Evolutionary conservation across 2,797 vertebrate species (phyloP).

Genomic region (Rachycentron canadum): DNA sequence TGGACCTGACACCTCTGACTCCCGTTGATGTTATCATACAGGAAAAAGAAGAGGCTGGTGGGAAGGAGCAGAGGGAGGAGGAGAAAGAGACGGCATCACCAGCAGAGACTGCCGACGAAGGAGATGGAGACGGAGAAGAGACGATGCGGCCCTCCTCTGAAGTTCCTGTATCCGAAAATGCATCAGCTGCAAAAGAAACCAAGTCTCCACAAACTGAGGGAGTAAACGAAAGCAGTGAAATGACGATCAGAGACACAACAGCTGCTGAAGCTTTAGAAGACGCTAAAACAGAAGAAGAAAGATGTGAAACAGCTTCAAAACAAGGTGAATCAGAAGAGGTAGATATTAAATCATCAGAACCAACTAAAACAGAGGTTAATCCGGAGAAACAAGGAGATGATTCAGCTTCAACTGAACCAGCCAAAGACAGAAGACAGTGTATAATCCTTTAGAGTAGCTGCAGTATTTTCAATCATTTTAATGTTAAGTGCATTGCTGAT

Average conservation of each 20-base stretch:
- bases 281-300: conserved; percentile 17
- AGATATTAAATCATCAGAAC: conserved; percentile 31
- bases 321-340: conserved; percentile 32
- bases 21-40: conserved; percentile 59
- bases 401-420: conserved; percentile 28
- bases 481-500: not conserved
- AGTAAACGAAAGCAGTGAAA: conserved; percentile 6
- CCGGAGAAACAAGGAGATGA: conserved; percentile 38
- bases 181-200: not conserved
- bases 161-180: not conserved
- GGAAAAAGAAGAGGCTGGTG: conserved; percentile 54
- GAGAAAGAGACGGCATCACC: conserved; percentile 78
- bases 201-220: conserved; percentile 25
- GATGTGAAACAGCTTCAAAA: conserved; percentile 14
- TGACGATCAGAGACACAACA: not conserved
- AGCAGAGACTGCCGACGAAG: conserved; percentile 71
- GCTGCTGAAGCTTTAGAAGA: conserved; percentile 9
- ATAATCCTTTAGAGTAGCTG: conserved; percentile 68
- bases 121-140: conserved; percentile 66
- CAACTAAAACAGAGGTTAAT: conserved; percentile 8
- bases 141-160: not conserved
- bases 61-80: conserved; percentile 69
- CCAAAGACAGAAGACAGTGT: conserved; percentile 71
- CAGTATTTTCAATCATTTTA: not conserved
- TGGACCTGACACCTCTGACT: conserved; percentile 80